Evolutionary conservation across 2,888 invertebrate species (phyloP).

Genomic region (Byasa hedistus): DNA sequence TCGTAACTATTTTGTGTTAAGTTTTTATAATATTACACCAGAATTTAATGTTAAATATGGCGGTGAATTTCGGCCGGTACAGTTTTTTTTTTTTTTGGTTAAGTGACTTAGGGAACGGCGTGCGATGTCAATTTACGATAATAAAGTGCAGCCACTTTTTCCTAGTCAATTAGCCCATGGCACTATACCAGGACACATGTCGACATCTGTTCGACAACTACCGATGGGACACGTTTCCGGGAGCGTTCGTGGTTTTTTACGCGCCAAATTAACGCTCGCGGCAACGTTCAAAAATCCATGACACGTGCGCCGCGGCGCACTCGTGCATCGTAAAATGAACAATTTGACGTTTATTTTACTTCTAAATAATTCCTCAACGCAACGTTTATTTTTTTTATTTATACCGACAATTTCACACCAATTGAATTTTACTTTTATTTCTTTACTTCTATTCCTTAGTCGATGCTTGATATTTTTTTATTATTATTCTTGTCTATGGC

Average conservation of each 20-base stretch:
- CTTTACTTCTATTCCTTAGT: neutral
- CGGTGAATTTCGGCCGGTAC: neutral
- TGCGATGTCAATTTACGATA: constrained; percentile 17
- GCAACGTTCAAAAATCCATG: constrained; percentile 52
- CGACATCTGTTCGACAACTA: constrained; percentile 75
- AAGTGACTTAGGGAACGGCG: neutral
- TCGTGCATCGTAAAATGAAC: constrained; percentile 40
- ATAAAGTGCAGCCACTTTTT: constrained; percentile 43
- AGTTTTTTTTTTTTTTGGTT: neutral
- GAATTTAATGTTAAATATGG: too few species aligned
- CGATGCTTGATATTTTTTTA: too few species aligned
- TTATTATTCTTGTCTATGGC: too few species aligned
- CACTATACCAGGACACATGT: constrained; percentile 64
- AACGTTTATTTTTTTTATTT: neutral
- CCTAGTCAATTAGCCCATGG: constrained; percentile 70
- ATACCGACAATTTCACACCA: neutral
- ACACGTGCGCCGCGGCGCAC: constrained; percentile 49
- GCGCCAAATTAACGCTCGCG: constrained; percentile 62
- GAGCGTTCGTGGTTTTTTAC: constrained; percentile 62
- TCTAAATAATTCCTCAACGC: constrained; percentile 9
- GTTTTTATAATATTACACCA: too few species aligned
- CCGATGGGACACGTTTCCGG: constrained; percentile 72
- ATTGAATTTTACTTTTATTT: neutral
- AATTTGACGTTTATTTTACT: constrained; percentile 27
- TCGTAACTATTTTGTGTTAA: too few species aligned